Evolutionary conservation across 2,888 invertebrate species (phyloP).

Genomic region (Disparrhopalites patrizii): DNA sequence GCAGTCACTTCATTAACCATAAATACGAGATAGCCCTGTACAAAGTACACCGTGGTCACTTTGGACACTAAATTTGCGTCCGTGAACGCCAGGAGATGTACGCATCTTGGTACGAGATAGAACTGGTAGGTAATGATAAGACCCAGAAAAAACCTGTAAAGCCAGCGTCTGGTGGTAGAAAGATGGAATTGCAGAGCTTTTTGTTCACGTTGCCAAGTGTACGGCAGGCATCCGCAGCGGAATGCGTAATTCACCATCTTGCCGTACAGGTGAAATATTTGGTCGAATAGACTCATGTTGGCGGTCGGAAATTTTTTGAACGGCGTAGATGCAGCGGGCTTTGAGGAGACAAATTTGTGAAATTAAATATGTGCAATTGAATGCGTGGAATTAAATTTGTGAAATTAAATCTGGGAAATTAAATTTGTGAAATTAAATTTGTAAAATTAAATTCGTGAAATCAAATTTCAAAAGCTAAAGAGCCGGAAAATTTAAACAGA

Average conservation of each 20-base stretch:
- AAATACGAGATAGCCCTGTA: neutral
- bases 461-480: too few species aligned
- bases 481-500: too few species aligned
- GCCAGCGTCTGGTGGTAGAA: neutral
- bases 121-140: neutral
- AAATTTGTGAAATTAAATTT: too few species aligned
- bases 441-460: too few species aligned
- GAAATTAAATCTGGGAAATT: too few species aligned
- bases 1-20: neutral
- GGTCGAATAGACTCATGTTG: too few species aligned
- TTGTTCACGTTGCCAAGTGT: neutral
- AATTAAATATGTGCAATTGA: too few species aligned
- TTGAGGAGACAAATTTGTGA: too few species aligned
- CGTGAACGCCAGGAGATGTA: neutral
- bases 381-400: too few species aligned
- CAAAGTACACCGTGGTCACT: neutral
- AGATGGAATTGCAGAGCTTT: neutral
- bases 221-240: neutral
- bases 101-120: neutral
- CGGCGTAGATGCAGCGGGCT: too few species aligned
- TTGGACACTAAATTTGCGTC: neutral
- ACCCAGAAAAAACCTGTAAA: neutral
- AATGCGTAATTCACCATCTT: neutral
- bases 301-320: too few species aligned
- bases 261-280: too few species aligned